phyloP scores from a whole-genome alignment of 2,888 invertebrate species.

The Drosophila kokeensis region DNA sequence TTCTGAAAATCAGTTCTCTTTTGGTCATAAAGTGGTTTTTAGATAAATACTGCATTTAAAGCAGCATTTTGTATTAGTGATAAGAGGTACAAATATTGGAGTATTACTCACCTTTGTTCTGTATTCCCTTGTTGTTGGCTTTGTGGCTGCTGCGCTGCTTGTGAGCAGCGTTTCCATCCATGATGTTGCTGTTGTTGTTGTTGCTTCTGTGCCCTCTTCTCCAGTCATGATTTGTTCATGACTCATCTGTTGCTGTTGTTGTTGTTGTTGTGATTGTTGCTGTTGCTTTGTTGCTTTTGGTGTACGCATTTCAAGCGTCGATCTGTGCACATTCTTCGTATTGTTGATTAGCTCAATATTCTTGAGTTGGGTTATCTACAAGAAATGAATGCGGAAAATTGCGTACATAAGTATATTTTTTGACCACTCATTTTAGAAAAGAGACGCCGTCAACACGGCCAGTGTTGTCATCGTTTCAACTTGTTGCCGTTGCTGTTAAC shows the following conservation, averaged over 20 bases:
- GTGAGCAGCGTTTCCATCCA: slow-evolving; percentile 66
- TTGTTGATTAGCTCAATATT: slow-evolving; percentile 86
- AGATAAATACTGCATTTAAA: neutral
- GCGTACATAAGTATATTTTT: slow-evolving; percentile 20
- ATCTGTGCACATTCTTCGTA: slow-evolving; percentile 81
- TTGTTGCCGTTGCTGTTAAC: slow-evolving; percentile 27
- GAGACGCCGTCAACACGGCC: slow-evolving; percentile 18
- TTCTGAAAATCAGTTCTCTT: neutral
- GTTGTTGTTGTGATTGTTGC: slow-evolving; percentile 11
- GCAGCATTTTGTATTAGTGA: neutral
- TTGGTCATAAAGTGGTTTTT: neutral
- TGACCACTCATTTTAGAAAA: slow-evolving; percentile 41
- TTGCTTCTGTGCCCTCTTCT: slow-evolving; percentile 24
- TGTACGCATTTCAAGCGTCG: slow-evolving; percentile 75
- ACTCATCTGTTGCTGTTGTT: slow-evolving; percentile 39
- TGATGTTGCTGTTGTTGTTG: slow-evolving; percentile 56
- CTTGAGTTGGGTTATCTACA: slow-evolving; percentile 86
- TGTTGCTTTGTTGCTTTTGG: slow-evolving; percentile 41
- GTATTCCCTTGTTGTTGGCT: slow-evolving; percentile 68
- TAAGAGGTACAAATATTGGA: neutral
- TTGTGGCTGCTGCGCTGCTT: slow-evolving; percentile 50
- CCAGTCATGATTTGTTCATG: slow-evolving; percentile 47
- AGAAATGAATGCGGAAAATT: slow-evolving; percentile 35
- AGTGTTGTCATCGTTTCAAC: slow-evolving; percentile 2
- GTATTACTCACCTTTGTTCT: slow-evolving; percentile 77